Evolutionary conservation across 2,888 invertebrate genomes (phyloP).

Genomic region (Oligia latruncula): DNA sequence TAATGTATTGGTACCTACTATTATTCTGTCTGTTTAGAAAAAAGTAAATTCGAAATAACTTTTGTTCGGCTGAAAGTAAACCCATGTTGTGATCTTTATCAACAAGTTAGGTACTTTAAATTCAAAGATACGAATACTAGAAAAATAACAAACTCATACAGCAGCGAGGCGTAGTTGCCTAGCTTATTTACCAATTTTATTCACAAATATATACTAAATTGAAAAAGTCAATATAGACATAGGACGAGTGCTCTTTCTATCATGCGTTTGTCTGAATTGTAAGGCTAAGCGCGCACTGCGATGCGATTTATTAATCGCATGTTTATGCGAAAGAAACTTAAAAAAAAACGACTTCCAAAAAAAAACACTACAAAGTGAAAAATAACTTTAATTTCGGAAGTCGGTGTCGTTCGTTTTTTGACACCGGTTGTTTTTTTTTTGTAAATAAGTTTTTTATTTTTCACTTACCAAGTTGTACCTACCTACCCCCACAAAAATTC

Average conservation of each 20-base stretch:
- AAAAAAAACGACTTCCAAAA: too few species aligned
- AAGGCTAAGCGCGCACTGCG: not conserved
- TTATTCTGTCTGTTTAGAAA: not conserved
- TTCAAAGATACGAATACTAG: slow-evolving; percentile 12
- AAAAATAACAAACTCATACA: slow-evolving; percentile 23
- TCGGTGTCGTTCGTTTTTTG: too few species aligned
- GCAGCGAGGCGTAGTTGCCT: not conserved
- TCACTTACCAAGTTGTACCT: too few species aligned
- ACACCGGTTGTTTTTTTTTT: too few species aligned
- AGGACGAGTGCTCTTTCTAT: not conserved
- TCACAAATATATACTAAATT: slow-evolving; percentile 29
- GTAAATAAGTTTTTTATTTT: too few species aligned
- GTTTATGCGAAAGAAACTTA: not conserved
- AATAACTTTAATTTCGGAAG: too few species aligned
- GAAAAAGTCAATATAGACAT: slow-evolving; percentile 12
- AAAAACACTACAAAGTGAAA: too few species aligned
- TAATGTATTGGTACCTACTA: too few species aligned
- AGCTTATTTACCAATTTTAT: not conserved
- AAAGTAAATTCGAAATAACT: not conserved
- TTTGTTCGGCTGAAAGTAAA: not conserved
- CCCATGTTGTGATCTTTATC: slow-evolving; percentile 7
- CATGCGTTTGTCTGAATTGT: not conserved
- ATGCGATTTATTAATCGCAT: not conserved
- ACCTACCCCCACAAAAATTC: too few species aligned
- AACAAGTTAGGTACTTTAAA: slow-evolving; percentile 28